Conservation (phyloP, 1,140 invertebrate species). For the Euglossa dilemma region DNA sequence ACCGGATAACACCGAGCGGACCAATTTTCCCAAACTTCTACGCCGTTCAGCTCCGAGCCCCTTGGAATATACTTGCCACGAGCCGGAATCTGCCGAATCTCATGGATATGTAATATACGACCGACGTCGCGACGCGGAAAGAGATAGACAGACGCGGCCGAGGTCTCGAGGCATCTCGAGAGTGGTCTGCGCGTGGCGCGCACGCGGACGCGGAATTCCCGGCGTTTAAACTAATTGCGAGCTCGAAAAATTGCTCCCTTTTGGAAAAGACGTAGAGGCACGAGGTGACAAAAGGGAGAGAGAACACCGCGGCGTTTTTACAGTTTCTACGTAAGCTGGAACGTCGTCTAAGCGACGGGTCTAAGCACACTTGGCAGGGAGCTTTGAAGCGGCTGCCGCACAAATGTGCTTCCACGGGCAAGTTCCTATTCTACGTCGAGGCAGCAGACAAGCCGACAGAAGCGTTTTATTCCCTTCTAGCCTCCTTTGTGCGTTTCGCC, state of each 20-base stretch:
- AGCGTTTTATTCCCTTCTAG: slow-evolving; percentile 9
- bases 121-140: too few species aligned
- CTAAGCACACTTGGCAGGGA: slow-evolving; percentile 30
- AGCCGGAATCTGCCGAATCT: too few species aligned
- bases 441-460: slow-evolving; percentile 5
- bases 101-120: too few species aligned
- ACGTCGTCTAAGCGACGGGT: slow-evolving; percentile 18
- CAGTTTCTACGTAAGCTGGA: neutral
- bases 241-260: neutral
- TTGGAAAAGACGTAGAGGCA: neutral
- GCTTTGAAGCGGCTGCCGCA: slow-evolving; percentile 25
- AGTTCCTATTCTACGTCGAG: slow-evolving; percentile 8
- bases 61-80: neutral
- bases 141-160: too few species aligned
- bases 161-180: neutral
- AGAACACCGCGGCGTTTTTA: neutral
- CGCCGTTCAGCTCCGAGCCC: neutral
- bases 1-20: slow-evolving; percentile 28
- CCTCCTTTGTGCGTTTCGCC: slow-evolving; percentile 5
- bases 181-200: neutral
- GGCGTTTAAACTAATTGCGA: neutral
- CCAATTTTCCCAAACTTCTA: slow-evolving; percentile 13
- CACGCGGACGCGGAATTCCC: neutral
- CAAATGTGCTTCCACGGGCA: slow-evolving; percentile 36
- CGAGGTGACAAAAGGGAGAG: neutral